Evolutionary conservation across 2,888 invertebrate genomes (phyloP), one percentile per base, ranked within the genome.

Genomic region (Exocentrus adspersus): DNA sequence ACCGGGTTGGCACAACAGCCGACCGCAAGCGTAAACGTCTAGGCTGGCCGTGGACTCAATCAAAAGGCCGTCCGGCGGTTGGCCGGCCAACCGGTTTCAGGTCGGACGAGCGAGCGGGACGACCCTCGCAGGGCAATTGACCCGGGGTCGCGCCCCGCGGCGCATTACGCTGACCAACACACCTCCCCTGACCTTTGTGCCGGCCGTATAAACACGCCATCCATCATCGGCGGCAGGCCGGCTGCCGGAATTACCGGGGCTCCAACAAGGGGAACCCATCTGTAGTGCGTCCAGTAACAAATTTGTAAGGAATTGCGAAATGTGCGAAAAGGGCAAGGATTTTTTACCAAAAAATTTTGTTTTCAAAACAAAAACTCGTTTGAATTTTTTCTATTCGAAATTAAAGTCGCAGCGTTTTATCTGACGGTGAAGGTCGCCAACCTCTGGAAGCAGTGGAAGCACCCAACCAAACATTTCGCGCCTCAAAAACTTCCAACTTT

Each of bases 101-200:
- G 69, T 73, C 12, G 24, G 37, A 50, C 12, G 59, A 51, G 65
- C 64, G 57, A 51, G 64, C 61, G 64, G 69, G 71, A 67, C 67
- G 69, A 74, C 74, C 78, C 79, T 78, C 79, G 77, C n/a, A 78
- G 79, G 80, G 79, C 82, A 82, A 82, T 82, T 82, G 82, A 82
- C 82, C 82, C 74, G 60, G 72, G 80, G 80, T 80, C 81, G 81
- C 81, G 81, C 81, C 81, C 81, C 74, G 72, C 68, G 75, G 77
- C 76, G 79, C 72, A 79, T 80, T 79, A 77, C 76, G 79, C 77
- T 80, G 81, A 81, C 82, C 81, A 79, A 78, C 81, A 79, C 80
- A 80, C 81, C 80, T 80, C 81, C 80, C 80, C 79, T 83, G 82
- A 83, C 82, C 82, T 82, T 83, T 82, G 80, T 82, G 78, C 78